phyloP scores from a whole-genome alignment of 2,113 vertebrate genomes.

The Amphilophus citrinellus region DNA sequence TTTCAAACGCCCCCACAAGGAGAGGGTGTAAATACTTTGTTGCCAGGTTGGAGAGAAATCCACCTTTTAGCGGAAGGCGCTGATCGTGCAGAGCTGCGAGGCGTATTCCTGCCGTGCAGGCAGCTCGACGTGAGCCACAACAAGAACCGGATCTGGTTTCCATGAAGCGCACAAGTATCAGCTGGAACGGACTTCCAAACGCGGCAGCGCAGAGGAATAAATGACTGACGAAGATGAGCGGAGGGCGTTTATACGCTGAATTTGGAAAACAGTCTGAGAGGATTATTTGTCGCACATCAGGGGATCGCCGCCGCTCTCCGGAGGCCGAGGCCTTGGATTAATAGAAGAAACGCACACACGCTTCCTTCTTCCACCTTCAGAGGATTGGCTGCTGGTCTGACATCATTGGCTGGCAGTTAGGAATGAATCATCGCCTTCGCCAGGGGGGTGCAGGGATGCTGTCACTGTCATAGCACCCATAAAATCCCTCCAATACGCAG shows the following conservation, averaged over 20 bases:
- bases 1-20: not conserved
- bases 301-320: not conserved
- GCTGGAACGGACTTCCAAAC: conserved; percentile 36
- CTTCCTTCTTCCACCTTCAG: conserved; percentile 28
- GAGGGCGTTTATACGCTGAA: not conserved
- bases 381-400: conserved; percentile 37
- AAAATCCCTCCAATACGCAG: not conserved
- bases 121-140: not conserved
- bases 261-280: rapidly evolving
- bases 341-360: not conserved
- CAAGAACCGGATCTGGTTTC: conserved; percentile 28
- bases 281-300: not conserved
- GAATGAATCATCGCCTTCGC: conserved; percentile 63
- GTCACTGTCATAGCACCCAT: conserved; percentile 29
- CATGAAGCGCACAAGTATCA: not conserved
- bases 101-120: not conserved
- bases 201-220: not conserved
- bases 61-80: not conserved
- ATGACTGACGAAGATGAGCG: not conserved
- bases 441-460: conserved; percentile 51
- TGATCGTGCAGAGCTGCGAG: not conserved
- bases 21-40: conserved; percentile 33
- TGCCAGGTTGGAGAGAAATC: conserved; percentile 44
- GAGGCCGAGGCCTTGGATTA: not conserved
- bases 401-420: conserved; percentile 32